These are phyloP conservation scores for Ornithoptera alexandrae DNA, from an alignment of 2,888 invertebrate genomes.

Conservation along the genomic window DNA sequence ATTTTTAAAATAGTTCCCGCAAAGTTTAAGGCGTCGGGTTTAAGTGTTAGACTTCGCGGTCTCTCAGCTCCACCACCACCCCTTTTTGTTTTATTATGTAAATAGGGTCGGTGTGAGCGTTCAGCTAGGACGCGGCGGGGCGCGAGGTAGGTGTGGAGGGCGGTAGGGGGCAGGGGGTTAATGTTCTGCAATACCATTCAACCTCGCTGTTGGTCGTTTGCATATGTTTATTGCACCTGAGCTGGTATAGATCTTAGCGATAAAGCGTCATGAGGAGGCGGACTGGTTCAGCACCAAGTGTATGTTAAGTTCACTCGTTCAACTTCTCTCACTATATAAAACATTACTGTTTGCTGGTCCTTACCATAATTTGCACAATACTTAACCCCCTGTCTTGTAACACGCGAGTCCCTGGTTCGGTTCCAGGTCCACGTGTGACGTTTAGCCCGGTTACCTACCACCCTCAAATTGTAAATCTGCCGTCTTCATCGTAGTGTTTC, in stretches of 20 bases:
- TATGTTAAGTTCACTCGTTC: too few relatives aligned
- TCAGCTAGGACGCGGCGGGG: conserved; percentile 8
- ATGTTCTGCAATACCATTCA: conserved; percentile 19
- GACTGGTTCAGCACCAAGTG: background rate
- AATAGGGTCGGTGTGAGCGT: conserved; percentile 33
- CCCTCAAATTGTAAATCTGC: too few relatives aligned
- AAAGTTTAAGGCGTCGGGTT: conserved; percentile 20
- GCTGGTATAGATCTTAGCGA: background rate
- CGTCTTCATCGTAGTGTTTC: too few relatives aligned
- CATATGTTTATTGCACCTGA: conserved; percentile 19
- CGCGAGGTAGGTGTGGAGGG: background rate
- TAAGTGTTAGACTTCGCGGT: conserved; percentile 26
- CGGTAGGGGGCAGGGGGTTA: conserved; percentile 13
- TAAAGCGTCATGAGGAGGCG: background rate
- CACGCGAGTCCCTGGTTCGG: too few relatives aligned
- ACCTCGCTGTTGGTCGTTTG: conserved; percentile 21
- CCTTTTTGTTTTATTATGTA: conserved; percentile 42
- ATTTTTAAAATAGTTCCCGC: conserved; percentile 28
- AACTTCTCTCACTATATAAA: too few relatives aligned
- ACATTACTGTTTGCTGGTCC: too few relatives aligned
- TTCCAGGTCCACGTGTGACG: too few relatives aligned
- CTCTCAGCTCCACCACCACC: conserved; percentile 17
- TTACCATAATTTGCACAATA: too few relatives aligned
- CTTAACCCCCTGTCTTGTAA: too few relatives aligned
- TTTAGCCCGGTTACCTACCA: too few relatives aligned